phyloP scores from a whole-genome alignment of 2,888 invertebrate species.

The Cenopis cana region DNA sequence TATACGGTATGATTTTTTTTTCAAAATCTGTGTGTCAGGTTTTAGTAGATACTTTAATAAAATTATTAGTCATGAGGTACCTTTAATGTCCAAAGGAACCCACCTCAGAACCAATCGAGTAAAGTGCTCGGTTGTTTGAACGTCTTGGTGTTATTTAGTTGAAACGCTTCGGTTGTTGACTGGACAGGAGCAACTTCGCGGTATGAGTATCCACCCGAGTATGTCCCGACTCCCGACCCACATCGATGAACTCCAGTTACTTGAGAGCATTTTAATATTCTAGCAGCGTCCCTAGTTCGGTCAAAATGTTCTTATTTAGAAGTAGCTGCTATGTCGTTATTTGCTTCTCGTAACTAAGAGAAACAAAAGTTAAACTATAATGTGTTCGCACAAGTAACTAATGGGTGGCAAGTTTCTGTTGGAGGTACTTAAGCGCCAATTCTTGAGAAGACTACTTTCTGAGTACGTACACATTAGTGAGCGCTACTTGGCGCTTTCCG shows the following conservation, averaged over 20 bases:
- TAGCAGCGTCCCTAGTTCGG: slow-evolving; percentile 16
- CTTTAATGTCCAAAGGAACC: slow-evolving; percentile 60
- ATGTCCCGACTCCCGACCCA: slow-evolving; percentile 20
- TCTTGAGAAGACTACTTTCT: slow-evolving; percentile 78
- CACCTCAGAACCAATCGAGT: slow-evolving; percentile 78
- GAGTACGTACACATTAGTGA: slow-evolving; percentile 77
- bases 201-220: slow-evolving; percentile 29
- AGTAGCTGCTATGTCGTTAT: slow-evolving; percentile 52
- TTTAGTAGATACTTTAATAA: slow-evolving; percentile 12
- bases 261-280: slow-evolving; percentile 30
- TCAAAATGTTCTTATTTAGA: slow-evolving; percentile 8
- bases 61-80: slow-evolving; percentile 19
- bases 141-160: slow-evolving; percentile 73
- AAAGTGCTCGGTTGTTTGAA: slow-evolving; percentile 72
- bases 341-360: slow-evolving; percentile 64
- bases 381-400: slow-evolving; percentile 79
- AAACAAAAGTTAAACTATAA: slow-evolving; percentile 80
- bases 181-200: slow-evolving; percentile 52
- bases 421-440: slow-evolving; percentile 80
- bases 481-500: slow-evolving; percentile 68
- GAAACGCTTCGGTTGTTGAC: slow-evolving; percentile 78
- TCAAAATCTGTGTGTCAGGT: not conserved
- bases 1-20: not conserved
- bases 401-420: slow-evolving; percentile 77
- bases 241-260: slow-evolving; percentile 31